Percentiles rank a stretch among this genome's conserved stretches.
Conservation (phyloP, 2,113 vertebrate genomes). For the Ciconia boyciana region DNA sequence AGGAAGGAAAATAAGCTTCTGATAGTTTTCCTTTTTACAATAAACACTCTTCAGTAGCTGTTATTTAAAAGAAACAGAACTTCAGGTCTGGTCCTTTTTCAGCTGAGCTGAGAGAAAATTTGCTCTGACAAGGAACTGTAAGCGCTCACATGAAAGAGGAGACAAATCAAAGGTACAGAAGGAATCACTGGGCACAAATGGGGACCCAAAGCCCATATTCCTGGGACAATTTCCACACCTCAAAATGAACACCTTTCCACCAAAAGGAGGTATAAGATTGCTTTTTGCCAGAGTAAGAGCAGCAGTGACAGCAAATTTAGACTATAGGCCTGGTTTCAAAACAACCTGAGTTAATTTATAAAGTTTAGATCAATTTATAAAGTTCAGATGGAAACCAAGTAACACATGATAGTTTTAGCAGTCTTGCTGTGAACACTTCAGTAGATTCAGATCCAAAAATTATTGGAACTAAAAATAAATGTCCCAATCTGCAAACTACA, state of each 20-base stretch:
- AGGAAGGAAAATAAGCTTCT: not conserved
- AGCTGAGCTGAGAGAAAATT: not conserved
- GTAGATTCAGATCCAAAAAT: constrained; percentile 8
- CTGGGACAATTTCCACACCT: not conserved
- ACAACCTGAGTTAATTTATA: not conserved
- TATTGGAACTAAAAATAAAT: constrained; percentile 21
- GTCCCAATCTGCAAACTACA: constrained; percentile 24
- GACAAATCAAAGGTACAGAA: not conserved
- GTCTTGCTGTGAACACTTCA: not conserved
- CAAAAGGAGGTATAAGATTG: not conserved
- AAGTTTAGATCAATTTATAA: not conserved
- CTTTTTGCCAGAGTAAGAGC: not conserved
- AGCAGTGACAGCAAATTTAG: not conserved
- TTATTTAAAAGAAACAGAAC: not conserved
- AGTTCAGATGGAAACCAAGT: constrained; percentile 8
- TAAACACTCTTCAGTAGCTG: not conserved
- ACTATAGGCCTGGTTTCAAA: not conserved
- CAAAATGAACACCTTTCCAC: not conserved
- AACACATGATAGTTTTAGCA: not conserved
- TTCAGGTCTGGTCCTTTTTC: not conserved
- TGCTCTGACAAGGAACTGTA: not conserved
- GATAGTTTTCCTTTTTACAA: not conserved
- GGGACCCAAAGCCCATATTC: not conserved
- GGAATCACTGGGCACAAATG: not conserved
- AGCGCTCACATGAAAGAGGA: not conserved